Evolutionary conservation across 2,797 vertebrate genomes (phyloP).

Genomic region (Nyctibius grandis): DNA sequence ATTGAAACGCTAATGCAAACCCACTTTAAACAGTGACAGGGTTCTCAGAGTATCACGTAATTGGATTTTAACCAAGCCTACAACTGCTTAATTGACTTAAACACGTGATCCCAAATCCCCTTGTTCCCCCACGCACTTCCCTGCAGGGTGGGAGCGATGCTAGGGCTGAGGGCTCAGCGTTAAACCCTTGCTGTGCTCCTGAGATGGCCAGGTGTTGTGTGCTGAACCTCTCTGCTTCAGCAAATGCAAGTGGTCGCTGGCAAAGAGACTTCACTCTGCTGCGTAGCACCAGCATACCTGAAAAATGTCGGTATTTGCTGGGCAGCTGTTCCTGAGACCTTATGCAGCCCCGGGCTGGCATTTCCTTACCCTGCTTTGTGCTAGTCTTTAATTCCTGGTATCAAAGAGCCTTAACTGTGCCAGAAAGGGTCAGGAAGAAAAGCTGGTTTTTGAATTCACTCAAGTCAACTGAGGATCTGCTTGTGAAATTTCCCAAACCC

Average conservation of each 20-base stretch:
- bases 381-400: neutral
- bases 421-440: neutral
- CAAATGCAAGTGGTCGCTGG: fast-evolving
- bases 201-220: neutral
- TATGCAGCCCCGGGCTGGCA: neutral
- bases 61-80: constrained; percentile 26
- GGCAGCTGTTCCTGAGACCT: neutral
- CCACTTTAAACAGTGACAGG: neutral
- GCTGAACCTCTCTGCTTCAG: neutral
- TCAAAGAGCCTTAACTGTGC: neutral
- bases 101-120: constrained; percentile 39
- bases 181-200: neutral
- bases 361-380: neutral
- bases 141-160: neutral
- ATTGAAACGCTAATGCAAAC: neutral
- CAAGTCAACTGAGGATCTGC: neutral
- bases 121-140: neutral
- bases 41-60: neutral
- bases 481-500: neutral
- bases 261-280: neutral
- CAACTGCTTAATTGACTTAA: constrained; percentile 53
- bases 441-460: neutral
- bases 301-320: neutral
- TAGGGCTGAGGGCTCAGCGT: neutral
- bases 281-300: fast-evolving